A percentile compares a stretch with the other conserved stretches of the same genome.
These are phyloP conservation scores for Ypsolopha sequella DNA, from an alignment of 2,888 invertebrate genomes.

Conservation along the genomic window DNA sequence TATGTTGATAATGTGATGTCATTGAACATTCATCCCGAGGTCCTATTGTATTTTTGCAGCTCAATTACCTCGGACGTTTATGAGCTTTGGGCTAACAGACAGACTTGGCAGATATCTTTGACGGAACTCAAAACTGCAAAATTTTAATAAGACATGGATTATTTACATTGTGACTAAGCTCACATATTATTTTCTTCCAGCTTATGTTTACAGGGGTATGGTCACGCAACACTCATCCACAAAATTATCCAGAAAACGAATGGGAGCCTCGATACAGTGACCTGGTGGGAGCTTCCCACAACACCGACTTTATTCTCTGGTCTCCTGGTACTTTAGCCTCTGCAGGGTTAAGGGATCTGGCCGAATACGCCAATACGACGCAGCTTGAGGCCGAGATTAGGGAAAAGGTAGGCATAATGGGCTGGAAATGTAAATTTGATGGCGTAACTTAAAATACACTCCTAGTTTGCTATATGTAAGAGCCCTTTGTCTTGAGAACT, in stretches of 20 bases:
- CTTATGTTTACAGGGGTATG: slow-evolving; percentile 50
- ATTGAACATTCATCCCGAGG: no score
- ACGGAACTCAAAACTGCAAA: neutral
- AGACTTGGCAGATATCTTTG: neutral
- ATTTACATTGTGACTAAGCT: no score
- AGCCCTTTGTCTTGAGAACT: no score
- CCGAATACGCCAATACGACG: slow-evolving; percentile 50
- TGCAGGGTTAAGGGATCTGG: slow-evolving; percentile 42
- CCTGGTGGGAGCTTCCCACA: slow-evolving; percentile 51
- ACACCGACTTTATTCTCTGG: slow-evolving; percentile 43
- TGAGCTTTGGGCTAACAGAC: no score
- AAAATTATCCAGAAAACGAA: slow-evolving; percentile 49
- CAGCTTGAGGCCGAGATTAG: slow-evolving; percentile 46
- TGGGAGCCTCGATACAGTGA: slow-evolving; percentile 53
- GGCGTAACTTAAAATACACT: neutral
- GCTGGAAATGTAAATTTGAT: neutral
- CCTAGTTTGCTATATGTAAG: no score
- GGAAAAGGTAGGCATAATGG: slow-evolving; percentile 30
- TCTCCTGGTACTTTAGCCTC: slow-evolving; percentile 41
- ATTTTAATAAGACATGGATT: no score
- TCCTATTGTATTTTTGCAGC: no score
- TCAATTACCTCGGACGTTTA: no score
- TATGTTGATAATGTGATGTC: no score
- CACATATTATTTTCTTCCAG: slow-evolving; percentile 16
- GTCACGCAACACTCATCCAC: slow-evolving; percentile 55